Evolutionary conservation across 2,888 invertebrate species (phyloP), one percentile per base, ranked within the genome.

Genomic region (Drosophila planitibia): DNA sequence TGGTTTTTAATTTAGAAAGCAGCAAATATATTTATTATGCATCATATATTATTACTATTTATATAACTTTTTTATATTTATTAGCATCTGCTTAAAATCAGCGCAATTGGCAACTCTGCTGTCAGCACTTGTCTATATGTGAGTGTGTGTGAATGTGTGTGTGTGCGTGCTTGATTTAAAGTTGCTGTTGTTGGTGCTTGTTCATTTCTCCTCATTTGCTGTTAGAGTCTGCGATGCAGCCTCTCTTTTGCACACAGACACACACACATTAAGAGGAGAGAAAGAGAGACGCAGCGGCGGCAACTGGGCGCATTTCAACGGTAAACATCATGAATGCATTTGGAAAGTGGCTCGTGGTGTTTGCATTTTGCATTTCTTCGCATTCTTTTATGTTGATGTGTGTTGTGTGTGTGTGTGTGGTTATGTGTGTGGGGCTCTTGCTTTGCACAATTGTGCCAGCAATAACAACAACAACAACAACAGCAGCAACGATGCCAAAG

Each of bases 311-410:
- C 87, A 91, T 89, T 91, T 91, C 87, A 85, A 90, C 85, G 85
- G 85, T 85, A 85, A 85, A 85, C 90, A 90, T 85, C 85, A 88
- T 90, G 91, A 87, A 89, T 84, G 90, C 88, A 85, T 91, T 92
- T 91, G 91, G 91, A 91, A 91, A 92, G 92, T 91, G 91, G 92
- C 85, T 90, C 84, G 87, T 83, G 91, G 82, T 91, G 85, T 83
- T 90, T 89, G 83, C 81, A 86, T 91, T 89, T 84, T 84, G 90
- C 88, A 85, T 87, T 90, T 90, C 89, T 87, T 87, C 78, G 89
- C 90, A 89, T 90, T 87, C 85, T 90, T 86, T 90, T 85, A 83
- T 86, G 90, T 90, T 88, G 88, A 79, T 85, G 83, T 85, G 83
- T 78, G 70, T 76, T 25, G 35, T 35, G 4, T 69, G 39, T 47